phyloP scores from a whole-genome alignment of 2,113 vertebrate species.

The Scomber scombrus region DNA sequence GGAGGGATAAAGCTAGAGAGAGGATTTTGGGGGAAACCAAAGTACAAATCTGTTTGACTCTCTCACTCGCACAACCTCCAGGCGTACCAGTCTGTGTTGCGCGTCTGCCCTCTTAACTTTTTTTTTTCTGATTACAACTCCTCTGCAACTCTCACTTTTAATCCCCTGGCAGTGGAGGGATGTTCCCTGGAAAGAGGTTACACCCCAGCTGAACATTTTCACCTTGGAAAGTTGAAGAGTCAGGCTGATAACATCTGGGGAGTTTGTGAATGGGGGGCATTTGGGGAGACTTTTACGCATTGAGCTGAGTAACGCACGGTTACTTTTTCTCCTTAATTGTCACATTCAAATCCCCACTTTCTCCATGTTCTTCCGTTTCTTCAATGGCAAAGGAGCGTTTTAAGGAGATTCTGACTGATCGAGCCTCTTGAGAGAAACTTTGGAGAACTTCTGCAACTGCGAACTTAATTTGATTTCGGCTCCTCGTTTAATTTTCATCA shows the following conservation, averaged over 20 bases:
- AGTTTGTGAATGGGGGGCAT: conserved; percentile 58
- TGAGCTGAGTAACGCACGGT: conserved; percentile 54
- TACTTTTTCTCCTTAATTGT: conserved; percentile 15
- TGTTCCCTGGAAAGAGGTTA: conserved; percentile 65
- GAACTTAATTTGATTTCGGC: conserved; percentile 36
- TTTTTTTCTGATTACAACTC: conserved; percentile 55
- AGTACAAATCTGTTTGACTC: conserved; percentile 71
- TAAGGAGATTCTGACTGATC: conserved; percentile 37
- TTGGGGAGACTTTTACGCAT: conserved; percentile 69
- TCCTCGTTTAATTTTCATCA: not conserved
- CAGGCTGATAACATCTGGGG: conserved; percentile 52
- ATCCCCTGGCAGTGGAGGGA: conserved; percentile 60
- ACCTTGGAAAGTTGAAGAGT: conserved; percentile 56
- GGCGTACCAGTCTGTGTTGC: conserved; percentile 72
- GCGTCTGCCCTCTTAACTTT: conserved; percentile 74
- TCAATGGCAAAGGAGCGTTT: conserved; percentile 54
- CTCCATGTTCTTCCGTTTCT: not conserved
- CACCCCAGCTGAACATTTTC: conserved; percentile 62
- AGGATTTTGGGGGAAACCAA: conserved; percentile 82
- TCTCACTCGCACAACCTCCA: conserved; percentile 70
- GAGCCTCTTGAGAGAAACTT: conserved; percentile 63
- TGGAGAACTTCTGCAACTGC: conserved; percentile 60
- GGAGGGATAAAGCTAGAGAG: not conserved
- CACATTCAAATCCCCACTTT: conserved; percentile 9
- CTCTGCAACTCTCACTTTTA: conserved; percentile 54